A percentile compares a stretch with the other conserved stretches of the same genome.
Conservation (phyloP, 2,113 vertebrate genomes). For the Porphyrio hochstetteri region DNA sequence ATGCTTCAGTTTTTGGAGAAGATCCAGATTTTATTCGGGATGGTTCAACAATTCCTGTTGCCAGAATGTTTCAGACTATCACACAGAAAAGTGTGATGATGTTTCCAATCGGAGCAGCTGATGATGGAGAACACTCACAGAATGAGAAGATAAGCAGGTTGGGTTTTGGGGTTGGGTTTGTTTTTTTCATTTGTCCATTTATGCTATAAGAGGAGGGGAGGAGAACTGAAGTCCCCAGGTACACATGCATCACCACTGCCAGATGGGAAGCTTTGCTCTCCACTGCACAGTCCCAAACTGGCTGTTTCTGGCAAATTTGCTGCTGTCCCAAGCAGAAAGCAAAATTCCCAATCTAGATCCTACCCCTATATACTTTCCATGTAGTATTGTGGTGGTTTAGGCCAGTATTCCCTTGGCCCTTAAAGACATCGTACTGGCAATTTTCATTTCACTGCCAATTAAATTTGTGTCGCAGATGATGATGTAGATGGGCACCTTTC, state of each 20-base stretch:
- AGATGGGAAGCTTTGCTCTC: not conserved
- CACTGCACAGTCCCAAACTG: not conserved
- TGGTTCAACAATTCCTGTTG: constrained; percentile 79
- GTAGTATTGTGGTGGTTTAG: not conserved
- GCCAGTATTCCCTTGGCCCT: not conserved
- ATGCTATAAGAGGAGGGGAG: not conserved
- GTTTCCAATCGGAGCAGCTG: constrained; percentile 72
- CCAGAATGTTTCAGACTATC: constrained; percentile 72
- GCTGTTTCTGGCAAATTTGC: not conserved
- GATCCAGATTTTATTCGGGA: constrained; percentile 80
- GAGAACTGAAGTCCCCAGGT: not conserved
- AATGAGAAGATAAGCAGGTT: constrained; percentile 86
- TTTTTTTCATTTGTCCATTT: not conserved
- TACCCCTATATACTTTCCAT: not conserved
- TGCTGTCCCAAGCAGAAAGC: not conserved
- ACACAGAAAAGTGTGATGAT: constrained; percentile 77
- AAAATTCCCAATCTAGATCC: fast-evolving
- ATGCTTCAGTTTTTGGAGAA: constrained; percentile 77
- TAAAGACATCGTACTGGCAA: not conserved
- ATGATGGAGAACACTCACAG: constrained; percentile 80
- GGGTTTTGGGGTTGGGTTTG: no score
- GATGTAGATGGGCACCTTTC: fast-evolving
- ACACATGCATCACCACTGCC: not conserved
- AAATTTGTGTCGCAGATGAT: not conserved
- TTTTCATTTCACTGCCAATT: not conserved